phyloP scores from a whole-genome alignment of 1,140 invertebrate species.

The Danaus plexippus region DNA sequence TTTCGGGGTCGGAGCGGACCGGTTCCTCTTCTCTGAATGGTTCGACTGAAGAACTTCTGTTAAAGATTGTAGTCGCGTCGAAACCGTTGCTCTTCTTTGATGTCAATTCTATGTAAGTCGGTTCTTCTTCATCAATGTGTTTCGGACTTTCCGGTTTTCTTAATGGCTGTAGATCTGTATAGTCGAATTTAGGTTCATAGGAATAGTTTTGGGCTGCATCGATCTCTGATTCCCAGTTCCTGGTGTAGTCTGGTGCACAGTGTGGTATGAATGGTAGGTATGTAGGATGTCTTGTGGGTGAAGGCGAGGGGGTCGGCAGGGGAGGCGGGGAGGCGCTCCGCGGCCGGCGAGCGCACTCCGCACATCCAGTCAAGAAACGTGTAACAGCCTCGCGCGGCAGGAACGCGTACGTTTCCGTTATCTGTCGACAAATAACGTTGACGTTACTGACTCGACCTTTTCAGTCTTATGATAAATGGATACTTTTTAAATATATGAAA shows the following conservation, averaged over 20 bases:
- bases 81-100: slow-evolving; percentile 53
- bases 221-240: slow-evolving; percentile 71
- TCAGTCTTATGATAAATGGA: too few species aligned
- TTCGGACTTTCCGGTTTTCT: slow-evolving; percentile 63
- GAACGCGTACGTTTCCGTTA: slow-evolving; percentile 96
- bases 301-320: slow-evolving; percentile 72
- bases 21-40: slow-evolving; percentile 58
- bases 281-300: slow-evolving; percentile 67
- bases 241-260: slow-evolving; percentile 56
- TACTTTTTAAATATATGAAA: too few species aligned
- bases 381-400: slow-evolving; percentile 95
- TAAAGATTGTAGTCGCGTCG: slow-evolving; percentile 33
- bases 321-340: slow-evolving; percentile 79
- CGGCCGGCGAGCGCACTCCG: slow-evolving; percentile 92
- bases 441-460: too few species aligned
- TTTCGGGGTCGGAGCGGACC: slow-evolving; percentile 53
- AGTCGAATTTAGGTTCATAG: slow-evolving; percentile 60
- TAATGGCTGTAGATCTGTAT: slow-evolving; percentile 53
- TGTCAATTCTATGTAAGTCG: slow-evolving; percentile 62
- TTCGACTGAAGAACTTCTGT: slow-evolving; percentile 47
- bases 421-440: slow-evolving; percentile 75
- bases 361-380: slow-evolving; percentile 91
- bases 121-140: slow-evolving; percentile 47
- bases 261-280: slow-evolving; percentile 60
- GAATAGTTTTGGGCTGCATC: slow-evolving; percentile 63